Evolutionary conservation across 2,888 invertebrate species (phyloP), one percentile per base, ranked within the genome.

Genomic region (Malacosoma neustria): DNA sequence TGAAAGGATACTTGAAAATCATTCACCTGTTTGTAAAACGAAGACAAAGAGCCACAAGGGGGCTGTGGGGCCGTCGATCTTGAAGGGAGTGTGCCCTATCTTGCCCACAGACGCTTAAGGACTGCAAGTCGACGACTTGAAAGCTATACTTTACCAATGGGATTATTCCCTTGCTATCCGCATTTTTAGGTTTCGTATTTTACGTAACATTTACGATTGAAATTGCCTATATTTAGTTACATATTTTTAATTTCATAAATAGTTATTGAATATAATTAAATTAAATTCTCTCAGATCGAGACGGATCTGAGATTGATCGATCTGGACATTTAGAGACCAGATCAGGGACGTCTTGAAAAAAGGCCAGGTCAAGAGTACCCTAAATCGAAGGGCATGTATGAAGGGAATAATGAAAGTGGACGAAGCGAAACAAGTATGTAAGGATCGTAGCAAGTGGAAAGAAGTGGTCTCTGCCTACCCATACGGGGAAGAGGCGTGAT

Each of bases 21-120:
- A 22, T 22, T 9, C 22, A 22, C 22, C 22, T 22, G 22, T 22
- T 15, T 40, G 34, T 34, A 29, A 41, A 42, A 37, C 42, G 42
- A 42, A 39, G 41, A 30, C 37, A 36, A 42, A 43, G 38, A 36
- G 32, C 42, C 35, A 33, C 34, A 40, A 15, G 11, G 40, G 30
- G 5, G 22, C 9, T 5, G 9, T 22, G 22, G 9, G 9, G 39
- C 46, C 46, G 54, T 54, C 51, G 59, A 48, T 56, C 60, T 57
- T 66, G 63, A 59, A 71, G 67, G 58, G 57, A 66, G 61, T 73
- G 73, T 73, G 73, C 72, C 63, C 63, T 73, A 73, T 73, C 73
- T 59, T 56, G 52, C 49, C 44, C 48, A 51, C 49, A 50, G 48
- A 22, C 22, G 22, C 22, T 22, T 22, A 22, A 22, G 22, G 5